Evolutionary conservation across 2,888 invertebrate genomes (phyloP), one percentile per base, ranked within the genome.

Genomic region (Acrocera orbiculus): DNA sequence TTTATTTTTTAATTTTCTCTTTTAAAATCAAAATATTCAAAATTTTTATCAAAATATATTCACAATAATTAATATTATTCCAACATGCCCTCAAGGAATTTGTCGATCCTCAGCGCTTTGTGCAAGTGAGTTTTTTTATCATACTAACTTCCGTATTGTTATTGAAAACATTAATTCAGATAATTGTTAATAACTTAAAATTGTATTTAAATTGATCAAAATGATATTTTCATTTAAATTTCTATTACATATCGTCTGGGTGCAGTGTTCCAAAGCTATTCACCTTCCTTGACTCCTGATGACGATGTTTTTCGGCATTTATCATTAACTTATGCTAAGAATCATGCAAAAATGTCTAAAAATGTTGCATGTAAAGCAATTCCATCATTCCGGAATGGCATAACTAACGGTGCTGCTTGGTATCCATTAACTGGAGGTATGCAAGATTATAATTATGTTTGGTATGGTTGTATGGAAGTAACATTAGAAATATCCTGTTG

Each of bases 391-490:
- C 73, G 75, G 50, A 73, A 86, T 55, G 93, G 93, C 8, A 90
- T 90, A 45, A 90, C 89, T 3, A 93, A 93, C 51, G 92, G 92
- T 4, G 92, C 92, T 1, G 82, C 80, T 35, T 90, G 89, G 89
- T 90, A 89, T 57, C 82, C 85, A 1, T 63, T 89, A 5, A 82
- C 81, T 43, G 80, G 80, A 63, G 56, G 54, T 31, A 53, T 61
- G 60, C 58, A 60, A 46, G 93, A 93, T 55, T 93, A 82, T 58
- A 92, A 92, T 59, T 93, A 93, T 58, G 71, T 87, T 10, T 79
- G 79, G 76, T 81, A 79, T 49, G 90, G 90, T 10, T 87, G 87
- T 55, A 83, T 93, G 83, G 92, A 92, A 59, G 69, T 92, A n/a
- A 90, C 92, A 0, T 61, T 93, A 27, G 92, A 93, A 58, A 72